Evolutionary conservation across 2,888 invertebrate genomes (phyloP).

Genomic region (Carpatolechia fugitivella): DNA sequence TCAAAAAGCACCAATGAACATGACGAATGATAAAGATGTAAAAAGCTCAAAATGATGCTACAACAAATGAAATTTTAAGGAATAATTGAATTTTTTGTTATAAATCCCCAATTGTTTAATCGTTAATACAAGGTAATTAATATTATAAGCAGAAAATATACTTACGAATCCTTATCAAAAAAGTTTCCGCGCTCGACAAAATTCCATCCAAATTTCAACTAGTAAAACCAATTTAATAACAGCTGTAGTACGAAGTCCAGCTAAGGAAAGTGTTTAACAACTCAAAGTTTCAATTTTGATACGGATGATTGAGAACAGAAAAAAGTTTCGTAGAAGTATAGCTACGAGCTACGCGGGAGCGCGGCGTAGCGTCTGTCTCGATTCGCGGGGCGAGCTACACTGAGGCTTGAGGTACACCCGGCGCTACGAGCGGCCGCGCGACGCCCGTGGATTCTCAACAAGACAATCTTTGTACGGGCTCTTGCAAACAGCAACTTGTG

Average conservation of each 20-base stretch:
- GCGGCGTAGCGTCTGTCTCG: conserved; percentile 51
- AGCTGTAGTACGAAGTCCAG: conserved; percentile 25
- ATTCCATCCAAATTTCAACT: conserved; percentile 24
- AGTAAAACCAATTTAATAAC: conserved; percentile 8
- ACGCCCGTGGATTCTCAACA: conserved; percentile 56
- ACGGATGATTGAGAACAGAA: not conserved
- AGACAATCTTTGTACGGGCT: conserved; percentile 72
- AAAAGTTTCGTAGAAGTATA: conserved; percentile 44
- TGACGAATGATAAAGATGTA: no score
- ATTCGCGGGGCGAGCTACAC: conserved; percentile 63
- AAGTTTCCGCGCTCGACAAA: conserved; percentile 35
- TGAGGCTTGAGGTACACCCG: conserved; percentile 44
- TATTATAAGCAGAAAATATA: conserved; percentile 26
- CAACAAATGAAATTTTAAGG: no score
- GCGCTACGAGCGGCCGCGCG: not conserved
- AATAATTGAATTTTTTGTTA: no score
- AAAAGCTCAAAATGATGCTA: no score
- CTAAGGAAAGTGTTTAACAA: not conserved
- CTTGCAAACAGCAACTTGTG: conserved; percentile 69
- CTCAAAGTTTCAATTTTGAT: not conserved
- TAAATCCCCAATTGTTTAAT: no score
- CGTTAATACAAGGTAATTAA: no score
- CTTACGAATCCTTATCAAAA: conserved; percentile 53
- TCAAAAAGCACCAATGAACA: no score
- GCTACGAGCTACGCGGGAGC: conserved; percentile 41